phyloP scores from a whole-genome alignment of 2,797 vertebrate species.

The Neopelma chrysocephalum region DNA sequence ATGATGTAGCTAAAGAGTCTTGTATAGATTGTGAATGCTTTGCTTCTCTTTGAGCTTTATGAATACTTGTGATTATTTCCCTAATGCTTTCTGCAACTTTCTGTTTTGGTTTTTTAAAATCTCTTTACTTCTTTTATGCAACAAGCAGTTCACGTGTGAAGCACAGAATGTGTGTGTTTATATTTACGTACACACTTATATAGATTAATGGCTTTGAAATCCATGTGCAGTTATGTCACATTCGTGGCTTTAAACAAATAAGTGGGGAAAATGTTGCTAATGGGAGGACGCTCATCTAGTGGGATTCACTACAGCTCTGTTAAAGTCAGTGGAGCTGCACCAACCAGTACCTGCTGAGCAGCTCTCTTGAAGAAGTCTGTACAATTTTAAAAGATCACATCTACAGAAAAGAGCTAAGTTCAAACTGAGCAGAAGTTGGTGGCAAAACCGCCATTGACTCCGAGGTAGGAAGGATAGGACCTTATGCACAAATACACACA shows the following conservation, averaged over 20 bases:
- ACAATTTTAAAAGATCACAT: neutral
- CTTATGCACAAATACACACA: neutral
- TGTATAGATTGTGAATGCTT: constrained; percentile 50
- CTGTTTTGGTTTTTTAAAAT: neutral
- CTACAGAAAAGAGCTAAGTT: neutral
- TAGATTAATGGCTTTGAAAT: constrained; percentile 20
- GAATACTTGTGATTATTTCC: constrained; percentile 40
- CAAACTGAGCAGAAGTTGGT: neutral
- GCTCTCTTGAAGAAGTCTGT: neutral
- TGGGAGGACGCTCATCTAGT: neutral
- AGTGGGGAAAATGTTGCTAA: neutral
- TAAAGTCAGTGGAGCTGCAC: neutral
- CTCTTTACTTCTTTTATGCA: constrained; percentile 44
- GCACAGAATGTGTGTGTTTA: constrained; percentile 4
- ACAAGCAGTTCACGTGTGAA: constrained; percentile 35
- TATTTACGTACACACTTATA: neutral
- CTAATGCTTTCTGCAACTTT: constrained; percentile 53
- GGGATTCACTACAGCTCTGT: neutral
- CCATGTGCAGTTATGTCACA: neutral
- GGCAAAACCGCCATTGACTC: neutral
- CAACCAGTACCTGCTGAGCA: neutral
- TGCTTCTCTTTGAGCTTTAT: constrained; percentile 21
- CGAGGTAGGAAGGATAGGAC: neutral
- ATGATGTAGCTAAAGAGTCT: constrained; percentile 25
- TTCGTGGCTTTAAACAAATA: neutral